Conservation (phyloP, 2,888 invertebrate species). For the Spicauda simplicius region DNA sequence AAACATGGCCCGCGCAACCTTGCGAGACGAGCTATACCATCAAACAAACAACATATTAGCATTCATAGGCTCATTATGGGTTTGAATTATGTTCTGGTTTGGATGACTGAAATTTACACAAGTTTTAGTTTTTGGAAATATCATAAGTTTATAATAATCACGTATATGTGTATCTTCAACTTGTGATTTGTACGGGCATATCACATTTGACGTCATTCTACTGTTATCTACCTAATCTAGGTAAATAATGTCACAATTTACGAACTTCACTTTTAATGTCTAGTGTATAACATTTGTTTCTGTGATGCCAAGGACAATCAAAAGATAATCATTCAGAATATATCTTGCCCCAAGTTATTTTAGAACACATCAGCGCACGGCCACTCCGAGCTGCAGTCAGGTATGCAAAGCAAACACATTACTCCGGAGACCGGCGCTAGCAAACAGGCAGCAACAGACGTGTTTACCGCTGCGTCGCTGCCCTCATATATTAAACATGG, state of each 20-base stretch:
- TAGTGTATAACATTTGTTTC: not conserved
- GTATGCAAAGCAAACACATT: conserved; percentile 83
- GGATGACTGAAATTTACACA: too few relatives aligned
- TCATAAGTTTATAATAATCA: too few relatives aligned
- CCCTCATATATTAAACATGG: conserved; percentile 83
- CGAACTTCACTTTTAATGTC: too few relatives aligned
- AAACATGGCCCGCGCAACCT: conserved; percentile 75
- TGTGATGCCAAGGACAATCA: not conserved
- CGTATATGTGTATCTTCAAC: too few relatives aligned
- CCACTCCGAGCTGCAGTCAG: conserved; percentile 57
- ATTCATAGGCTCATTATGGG: conserved; percentile 1
- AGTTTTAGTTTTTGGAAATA: not conserved
- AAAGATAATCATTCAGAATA: not conserved
- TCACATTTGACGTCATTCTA: too few relatives aligned
- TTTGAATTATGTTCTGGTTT: not conserved
- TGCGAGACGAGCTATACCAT: conserved; percentile 46
- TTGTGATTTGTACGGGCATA: too few relatives aligned
- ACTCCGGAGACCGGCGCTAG: conserved; percentile 78
- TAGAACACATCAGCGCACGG: conserved; percentile 57
- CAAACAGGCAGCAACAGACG: conserved; percentile 78
- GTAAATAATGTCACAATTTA: too few relatives aligned
- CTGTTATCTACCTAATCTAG: too few relatives aligned
- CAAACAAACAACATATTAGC: conserved; percentile 3
- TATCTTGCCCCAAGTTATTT: conserved; percentile 11
- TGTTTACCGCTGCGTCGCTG: conserved; percentile 79